These are phyloP conservation scores for Aplodontia rufa DNA, from an alignment of 2,113 vertebrate genomes.

Conservation along the genomic window DNA sequence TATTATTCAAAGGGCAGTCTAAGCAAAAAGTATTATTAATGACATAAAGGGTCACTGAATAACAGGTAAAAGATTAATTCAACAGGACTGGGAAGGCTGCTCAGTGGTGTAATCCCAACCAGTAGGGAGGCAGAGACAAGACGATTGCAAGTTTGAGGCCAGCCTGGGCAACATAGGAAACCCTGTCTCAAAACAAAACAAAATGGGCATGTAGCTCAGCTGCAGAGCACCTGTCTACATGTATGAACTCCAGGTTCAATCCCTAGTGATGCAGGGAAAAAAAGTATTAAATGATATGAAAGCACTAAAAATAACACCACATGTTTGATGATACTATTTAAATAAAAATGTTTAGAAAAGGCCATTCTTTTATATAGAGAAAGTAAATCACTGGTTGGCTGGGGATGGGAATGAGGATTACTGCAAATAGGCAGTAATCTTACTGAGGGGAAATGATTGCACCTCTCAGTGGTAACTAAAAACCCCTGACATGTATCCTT, in stretches of 20 bases:
- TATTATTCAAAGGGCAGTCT: background rate
- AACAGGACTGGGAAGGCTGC: too few relatives aligned
- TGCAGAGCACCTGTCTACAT: too few relatives aligned
- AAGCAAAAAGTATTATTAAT: background rate
- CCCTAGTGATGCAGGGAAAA: background rate
- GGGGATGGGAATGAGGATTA: background rate
- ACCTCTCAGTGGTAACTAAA: background rate
- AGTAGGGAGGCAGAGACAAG: too few relatives aligned
- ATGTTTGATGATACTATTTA: background rate
- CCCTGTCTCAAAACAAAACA: too few relatives aligned
- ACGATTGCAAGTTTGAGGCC: too few relatives aligned
- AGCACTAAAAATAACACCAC: background rate
- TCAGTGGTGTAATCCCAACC: too few relatives aligned
- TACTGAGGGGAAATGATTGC: background rate
- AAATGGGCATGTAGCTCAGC: too few relatives aligned
- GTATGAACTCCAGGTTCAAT: background rate
- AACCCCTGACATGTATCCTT: background rate
- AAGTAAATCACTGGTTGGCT: background rate
- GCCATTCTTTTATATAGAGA: background rate
- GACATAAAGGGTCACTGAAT: background rate
- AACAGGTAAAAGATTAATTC: background rate
- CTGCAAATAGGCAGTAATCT: background rate
- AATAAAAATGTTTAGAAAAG: background rate
- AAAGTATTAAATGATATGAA: background rate
- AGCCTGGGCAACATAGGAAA: too few relatives aligned